Evolutionary conservation across 2,797 vertebrate species (phyloP).

Genomic region (Gymnopithys bicolor): DNA sequence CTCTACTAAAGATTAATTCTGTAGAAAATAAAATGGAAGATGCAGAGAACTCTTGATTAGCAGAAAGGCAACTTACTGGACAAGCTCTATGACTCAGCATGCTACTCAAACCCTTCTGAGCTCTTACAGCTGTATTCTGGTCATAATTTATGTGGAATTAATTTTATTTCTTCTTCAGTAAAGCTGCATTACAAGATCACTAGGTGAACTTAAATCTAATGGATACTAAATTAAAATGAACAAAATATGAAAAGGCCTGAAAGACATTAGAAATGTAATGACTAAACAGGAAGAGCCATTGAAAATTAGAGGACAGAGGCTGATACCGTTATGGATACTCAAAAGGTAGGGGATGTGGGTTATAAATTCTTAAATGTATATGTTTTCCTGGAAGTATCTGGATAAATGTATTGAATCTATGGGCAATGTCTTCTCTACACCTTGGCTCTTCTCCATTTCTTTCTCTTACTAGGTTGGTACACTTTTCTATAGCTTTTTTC

Average conservation of each 20-base stretch:
- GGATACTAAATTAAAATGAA: neutral
- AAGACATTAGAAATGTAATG: neutral
- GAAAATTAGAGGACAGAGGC: neutral
- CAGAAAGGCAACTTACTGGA: neutral
- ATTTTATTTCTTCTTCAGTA: neutral
- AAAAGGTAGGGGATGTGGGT: neutral
- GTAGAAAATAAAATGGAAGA: neutral
- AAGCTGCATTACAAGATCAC: neutral
- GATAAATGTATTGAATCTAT: neutral
- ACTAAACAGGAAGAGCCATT: neutral
- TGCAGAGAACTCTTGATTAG: neutral
- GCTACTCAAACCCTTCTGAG: neutral
- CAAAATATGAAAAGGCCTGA: neutral
- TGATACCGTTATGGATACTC: neutral
- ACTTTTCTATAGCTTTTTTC: neutral
- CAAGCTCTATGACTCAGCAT: neutral
- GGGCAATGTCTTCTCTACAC: neutral
- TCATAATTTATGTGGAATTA: neutral
- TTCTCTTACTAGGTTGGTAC: neutral
- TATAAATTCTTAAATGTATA: neutral
- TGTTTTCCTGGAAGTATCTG: neutral
- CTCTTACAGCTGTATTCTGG: neutral
- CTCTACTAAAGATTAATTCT: neutral
- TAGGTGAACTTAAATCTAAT: neutral
- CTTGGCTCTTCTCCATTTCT: neutral